Evolutionary conservation across 1,140 invertebrate genomes (phyloP).

Genomic region (Wasmannia auropunctata): DNA sequence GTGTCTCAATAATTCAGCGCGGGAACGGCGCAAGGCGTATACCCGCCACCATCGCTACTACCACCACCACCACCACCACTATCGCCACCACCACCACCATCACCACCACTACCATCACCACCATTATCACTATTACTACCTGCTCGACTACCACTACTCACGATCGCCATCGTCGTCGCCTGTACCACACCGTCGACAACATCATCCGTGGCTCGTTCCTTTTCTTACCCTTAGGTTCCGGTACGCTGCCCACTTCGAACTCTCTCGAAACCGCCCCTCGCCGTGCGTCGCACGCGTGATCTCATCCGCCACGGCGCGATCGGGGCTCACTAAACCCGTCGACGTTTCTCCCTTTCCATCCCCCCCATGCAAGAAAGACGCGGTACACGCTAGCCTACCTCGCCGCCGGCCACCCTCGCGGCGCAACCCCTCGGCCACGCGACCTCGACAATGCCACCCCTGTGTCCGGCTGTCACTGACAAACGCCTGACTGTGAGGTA

Average conservation of each 20-base stretch:
- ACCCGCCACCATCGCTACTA: constrained; percentile 55
- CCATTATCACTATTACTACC: constrained; percentile 46
- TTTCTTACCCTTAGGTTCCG: constrained; percentile 39
- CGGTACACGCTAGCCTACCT: constrained; percentile 32
- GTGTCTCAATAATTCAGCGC: constrained; percentile 85
- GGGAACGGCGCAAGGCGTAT: constrained; percentile 84
- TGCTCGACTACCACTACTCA: constrained; percentile 50
- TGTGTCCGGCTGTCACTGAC: constrained; percentile 73
- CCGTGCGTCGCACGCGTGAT: constrained; percentile 55
- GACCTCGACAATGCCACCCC: constrained; percentile 74
- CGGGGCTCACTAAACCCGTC: constrained; percentile 46
- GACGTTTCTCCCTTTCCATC: constrained; percentile 61
- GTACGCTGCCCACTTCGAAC: constrained; percentile 27
- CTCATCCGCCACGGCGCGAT: constrained; percentile 64
- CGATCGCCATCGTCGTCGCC: constrained; percentile 59
- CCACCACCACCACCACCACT: constrained; percentile 54
- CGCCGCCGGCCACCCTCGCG: not conserved
- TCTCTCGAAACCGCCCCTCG: constrained; percentile 54
- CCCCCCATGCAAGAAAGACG: constrained; percentile 53
- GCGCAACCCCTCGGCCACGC: constrained; percentile 66
- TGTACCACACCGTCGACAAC: constrained; percentile 55
- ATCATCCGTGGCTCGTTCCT: constrained; percentile 38
- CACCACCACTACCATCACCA: constrained; percentile 35
- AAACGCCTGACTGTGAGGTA: constrained; percentile 65
- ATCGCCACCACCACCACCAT: constrained; percentile 45